Base-by-base conservation (phyloP, 2,797 vertebrate species). In the Anolis apletophallus region DNA sequence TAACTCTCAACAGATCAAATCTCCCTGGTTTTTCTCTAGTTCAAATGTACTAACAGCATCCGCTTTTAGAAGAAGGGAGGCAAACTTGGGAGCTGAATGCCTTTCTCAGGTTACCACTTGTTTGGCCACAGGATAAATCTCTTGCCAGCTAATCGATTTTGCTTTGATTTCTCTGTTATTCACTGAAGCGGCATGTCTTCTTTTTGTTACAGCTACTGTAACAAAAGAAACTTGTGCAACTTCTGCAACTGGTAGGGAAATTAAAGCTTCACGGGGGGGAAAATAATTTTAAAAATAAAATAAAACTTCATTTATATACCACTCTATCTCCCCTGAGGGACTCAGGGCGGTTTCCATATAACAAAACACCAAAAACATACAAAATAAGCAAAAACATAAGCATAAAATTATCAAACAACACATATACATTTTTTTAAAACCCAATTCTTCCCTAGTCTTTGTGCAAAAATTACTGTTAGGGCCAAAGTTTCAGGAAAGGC, bases 91-190 rank as follows among this genome's bases (percentile, higher is more conserved):
- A 32, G 2, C 50, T 50, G 55, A 83, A 50, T 23, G 23, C 26
- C 59, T 50, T 74, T 86, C 54, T 86, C 75, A 73, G 54, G 40
- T 71, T 80, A 81, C 55, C 36, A 61, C 85, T 79, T 71, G 85
- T 81, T 79, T 79, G 54, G 19, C 67, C 19, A 50, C 34, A 50
- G 36, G 26, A 59, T 12, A 57, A 59, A 40, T 74, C 36, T 74
- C 54, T 83, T 61, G 81, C 71, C 71, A 74, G 26, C 10, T n/a
- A 59, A 83, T 46, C 46, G 55, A 74, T 83, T 21, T 14, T 83
- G 55, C 36, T 59, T 73, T 73, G 21, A 73, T 73, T 73, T 73
- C 71, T 73, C 71, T 73, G 71, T 46, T 73, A 73, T 23, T 21
- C 36, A 73, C 36, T 46, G 36, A 73, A 40, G 34, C 36, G 12